These are phyloP conservation scores for Petroica traversi DNA, from an alignment of 2,113 vertebrate species.

Conservation along the genomic window DNA sequence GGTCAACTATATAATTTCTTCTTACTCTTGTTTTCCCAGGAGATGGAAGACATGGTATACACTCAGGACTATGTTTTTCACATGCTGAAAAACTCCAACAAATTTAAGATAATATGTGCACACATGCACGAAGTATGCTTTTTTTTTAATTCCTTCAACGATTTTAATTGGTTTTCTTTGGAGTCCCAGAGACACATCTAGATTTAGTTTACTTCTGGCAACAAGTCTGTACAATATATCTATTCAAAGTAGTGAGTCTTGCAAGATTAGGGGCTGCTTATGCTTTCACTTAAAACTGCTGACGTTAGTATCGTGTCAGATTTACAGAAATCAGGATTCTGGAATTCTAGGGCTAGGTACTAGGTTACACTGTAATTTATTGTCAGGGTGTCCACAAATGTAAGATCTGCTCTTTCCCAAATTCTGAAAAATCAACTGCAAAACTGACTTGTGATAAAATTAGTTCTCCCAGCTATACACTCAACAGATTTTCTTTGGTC, in stretches of 20 bases:
- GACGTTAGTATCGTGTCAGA: background rate
- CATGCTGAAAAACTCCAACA: background rate
- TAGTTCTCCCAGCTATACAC: background rate
- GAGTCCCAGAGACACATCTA: background rate
- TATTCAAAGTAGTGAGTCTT: background rate
- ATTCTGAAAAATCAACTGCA: background rate
- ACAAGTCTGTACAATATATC: background rate
- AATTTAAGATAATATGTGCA: background rate
- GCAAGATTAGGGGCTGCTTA: background rate
- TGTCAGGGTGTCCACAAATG: background rate
- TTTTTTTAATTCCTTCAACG: background rate
- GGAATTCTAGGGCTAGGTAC: background rate
- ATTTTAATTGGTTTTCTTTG: background rate
- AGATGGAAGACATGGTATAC: background rate
- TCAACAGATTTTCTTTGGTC: background rate
- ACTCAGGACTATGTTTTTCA: background rate
- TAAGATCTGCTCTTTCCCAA: background rate
- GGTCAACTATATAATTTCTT: background rate
- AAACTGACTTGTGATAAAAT: background rate
- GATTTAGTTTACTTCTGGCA: background rate
- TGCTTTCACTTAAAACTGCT: background rate
- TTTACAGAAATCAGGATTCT: background rate
- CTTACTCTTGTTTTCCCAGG: background rate
- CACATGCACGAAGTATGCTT: rapidly evolving
- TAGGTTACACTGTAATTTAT: background rate